Conservation (phyloP, 2,888 invertebrate species). For the Amblyteles armatorius region DNA sequence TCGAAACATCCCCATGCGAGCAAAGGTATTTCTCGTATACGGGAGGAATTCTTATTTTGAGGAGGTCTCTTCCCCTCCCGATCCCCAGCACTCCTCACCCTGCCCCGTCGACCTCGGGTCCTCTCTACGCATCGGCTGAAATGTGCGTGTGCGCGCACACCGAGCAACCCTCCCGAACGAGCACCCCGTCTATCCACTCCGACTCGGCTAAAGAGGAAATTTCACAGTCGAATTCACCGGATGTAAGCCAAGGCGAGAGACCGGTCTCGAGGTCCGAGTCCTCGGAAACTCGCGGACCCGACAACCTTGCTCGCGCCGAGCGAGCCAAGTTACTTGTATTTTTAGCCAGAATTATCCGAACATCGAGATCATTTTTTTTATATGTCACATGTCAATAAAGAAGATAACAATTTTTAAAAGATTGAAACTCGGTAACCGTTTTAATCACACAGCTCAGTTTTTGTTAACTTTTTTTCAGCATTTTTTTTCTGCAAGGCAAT, state of each 20-base stretch:
- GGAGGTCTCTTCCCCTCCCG: constrained; percentile 38
- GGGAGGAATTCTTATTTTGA: constrained; percentile 36
- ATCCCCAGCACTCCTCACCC: constrained; percentile 36
- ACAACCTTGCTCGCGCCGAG: neutral
- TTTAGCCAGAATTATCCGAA: neutral
- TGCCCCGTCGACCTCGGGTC: constrained; percentile 50
- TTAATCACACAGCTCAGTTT: no score
- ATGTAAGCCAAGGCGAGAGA: constrained; percentile 55
- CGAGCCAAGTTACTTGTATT: neutral
- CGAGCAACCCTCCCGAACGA: constrained; percentile 25
- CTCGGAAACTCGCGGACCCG: constrained; percentile 14
- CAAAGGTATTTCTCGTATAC: constrained; percentile 40
- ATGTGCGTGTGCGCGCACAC: constrained; percentile 42
- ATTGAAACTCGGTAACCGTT: no score
- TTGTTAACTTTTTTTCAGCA: no score
- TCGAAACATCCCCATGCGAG: constrained; percentile 30
- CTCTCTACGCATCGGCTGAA: constrained; percentile 22
- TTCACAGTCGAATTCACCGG: constrained; percentile 82
- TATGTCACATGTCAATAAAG: no score
- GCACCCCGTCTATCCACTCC: constrained; percentile 64
- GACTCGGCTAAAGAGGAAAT: constrained; percentile 83
- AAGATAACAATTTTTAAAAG: no score
- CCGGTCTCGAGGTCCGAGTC: constrained; percentile 7
- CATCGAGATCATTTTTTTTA: neutral
- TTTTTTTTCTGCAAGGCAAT: no score